Conservation (phyloP, 2,113 vertebrate species). For the Nesogale talazaci region DNA sequence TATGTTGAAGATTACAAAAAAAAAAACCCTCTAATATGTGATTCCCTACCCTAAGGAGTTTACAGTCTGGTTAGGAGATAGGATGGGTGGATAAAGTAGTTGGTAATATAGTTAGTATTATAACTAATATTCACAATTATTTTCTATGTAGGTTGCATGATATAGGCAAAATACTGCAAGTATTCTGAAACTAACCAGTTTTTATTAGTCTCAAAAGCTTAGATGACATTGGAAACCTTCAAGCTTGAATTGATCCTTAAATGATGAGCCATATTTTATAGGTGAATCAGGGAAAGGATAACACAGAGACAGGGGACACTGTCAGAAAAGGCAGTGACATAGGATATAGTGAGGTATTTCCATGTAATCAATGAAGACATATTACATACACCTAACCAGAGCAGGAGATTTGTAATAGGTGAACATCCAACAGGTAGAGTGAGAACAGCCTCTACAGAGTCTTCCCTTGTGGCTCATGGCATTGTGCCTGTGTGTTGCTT, state of each 20-base stretch:
- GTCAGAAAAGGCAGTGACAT: neutral
- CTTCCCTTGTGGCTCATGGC: neutral
- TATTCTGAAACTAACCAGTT: neutral
- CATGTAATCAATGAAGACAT: neutral
- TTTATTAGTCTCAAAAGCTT: neutral
- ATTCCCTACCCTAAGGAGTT: neutral
- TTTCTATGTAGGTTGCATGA: neutral
- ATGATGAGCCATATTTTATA: neutral
- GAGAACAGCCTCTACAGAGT: neutral
- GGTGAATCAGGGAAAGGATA: neutral
- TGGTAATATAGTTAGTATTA: neutral
- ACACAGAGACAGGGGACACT: neutral
- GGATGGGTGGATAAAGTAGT: neutral
- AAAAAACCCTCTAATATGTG: neutral
- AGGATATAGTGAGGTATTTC: conserved; percentile 13
- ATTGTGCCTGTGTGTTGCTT: neutral
- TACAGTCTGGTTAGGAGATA: neutral
- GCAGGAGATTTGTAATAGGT: neutral
- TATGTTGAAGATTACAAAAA: no score
- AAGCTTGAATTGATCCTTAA: neutral
- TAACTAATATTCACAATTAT: neutral
- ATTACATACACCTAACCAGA: neutral
- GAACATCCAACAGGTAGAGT: neutral
- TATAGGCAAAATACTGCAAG: neutral
- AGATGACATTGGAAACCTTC: neutral